Base-by-base conservation (phyloP, 2,888 invertebrate genomes). In the Acleris emargana region DNA sequence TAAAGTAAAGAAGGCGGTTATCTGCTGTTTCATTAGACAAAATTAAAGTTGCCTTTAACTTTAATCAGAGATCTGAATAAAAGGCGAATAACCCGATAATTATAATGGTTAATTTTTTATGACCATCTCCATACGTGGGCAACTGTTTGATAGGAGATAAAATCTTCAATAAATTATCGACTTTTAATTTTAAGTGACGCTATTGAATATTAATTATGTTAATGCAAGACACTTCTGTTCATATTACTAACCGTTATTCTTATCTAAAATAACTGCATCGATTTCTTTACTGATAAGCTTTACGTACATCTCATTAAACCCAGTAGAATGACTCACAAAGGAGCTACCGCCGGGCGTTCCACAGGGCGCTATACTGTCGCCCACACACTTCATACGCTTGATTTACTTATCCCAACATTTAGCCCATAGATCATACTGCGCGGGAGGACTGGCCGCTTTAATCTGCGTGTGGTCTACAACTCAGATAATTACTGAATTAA, bases 381-480 rank as follows among this genome's bases (percentile, higher is more conserved):
- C 84, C 82, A 85, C 85, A 80, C 84, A 61, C 71, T 69, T 68
- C 69, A 64, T 68, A 68, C 60, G 67, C 62, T 60, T 69, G 78
- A 77, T 78, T 75, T 78, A 77, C 72, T 70, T 66, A 73, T 64
- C 38, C 55, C 53, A 55, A 64, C 68, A 64, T 64, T 73, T 51
- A 68, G 68, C 72, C 71, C 71, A 80, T 84, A 82, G 75, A 81
- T 84, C 80, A 81, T 80, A 81, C 70, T 78, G 80, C 78, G 83
- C 76, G 79, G 84, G 83, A 77, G 83, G 83, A 83, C 80, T 76
- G 52, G 76, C 75, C 74, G 76, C 75, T 77, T 71, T 71, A 62
- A 73, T 52, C 76, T 75, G 81, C 79, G 84, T 84, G 85, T 83
- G 84, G 84, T 79, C 84, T 71, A 59, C 62, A 62, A 62, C 58